Conservation (phyloP, 2,113 vertebrate species). For the Psittacula cyanocephala region DNA sequence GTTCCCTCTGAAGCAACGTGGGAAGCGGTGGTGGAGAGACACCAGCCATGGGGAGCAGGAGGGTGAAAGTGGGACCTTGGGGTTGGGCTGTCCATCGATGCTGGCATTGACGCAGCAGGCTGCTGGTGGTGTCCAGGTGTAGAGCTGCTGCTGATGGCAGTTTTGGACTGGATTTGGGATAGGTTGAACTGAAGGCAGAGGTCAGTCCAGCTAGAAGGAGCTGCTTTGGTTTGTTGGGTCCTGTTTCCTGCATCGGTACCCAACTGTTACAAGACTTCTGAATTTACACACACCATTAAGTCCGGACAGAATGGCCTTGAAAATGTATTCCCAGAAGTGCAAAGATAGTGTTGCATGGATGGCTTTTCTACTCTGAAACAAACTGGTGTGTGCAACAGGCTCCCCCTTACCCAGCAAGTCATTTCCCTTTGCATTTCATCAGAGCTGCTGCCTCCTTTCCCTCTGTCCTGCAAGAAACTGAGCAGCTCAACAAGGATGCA, state of each 20-base stretch:
- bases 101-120: background rate
- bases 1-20: background rate
- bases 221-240: background rate
- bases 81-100: background rate
- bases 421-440: background rate
- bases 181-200: background rate
- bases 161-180: background rate
- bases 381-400: background rate
- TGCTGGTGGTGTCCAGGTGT: background rate
- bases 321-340: background rate
- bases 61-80: background rate
- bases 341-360: accelerated
- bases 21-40: background rate
- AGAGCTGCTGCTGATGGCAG: background rate
- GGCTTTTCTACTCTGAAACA: background rate
- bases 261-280: background rate
- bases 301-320: background rate
- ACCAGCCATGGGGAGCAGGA: background rate
- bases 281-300: background rate
- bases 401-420: background rate
- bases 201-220: background rate
- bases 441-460: background rate
- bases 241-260: background rate
- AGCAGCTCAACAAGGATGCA: background rate
- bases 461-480: background rate